Evolutionary conservation across 2,113 vertebrate genomes (phyloP), one percentile per base, ranked within the genome.

Genomic region (Suricata suricatta): DNA sequence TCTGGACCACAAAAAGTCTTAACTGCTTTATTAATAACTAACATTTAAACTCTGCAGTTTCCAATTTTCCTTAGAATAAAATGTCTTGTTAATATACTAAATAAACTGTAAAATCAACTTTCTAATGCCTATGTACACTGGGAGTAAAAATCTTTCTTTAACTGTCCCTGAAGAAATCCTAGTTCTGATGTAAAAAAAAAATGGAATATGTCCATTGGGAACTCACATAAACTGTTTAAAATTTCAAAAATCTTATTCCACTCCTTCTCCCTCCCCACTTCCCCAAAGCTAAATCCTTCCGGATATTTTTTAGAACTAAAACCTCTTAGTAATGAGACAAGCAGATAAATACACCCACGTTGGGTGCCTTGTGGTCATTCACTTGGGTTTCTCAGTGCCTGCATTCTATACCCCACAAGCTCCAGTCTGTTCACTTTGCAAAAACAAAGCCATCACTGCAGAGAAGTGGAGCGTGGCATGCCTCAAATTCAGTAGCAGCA

Each of bases 271-370:
- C 57, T 90, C 77, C 47, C 76, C 25, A 93, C 77, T 84, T 94
- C 84, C 88, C 76, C 66, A 79, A 95, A 96, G 93, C 92, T 97
- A 96, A 97, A 98, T 88, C 83, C 95, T 98, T 97, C 98, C 89
- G 80, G 97, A 94, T 98, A 98, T 83, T 98, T 98, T 97, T 97
- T 93, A 64, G 63, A 98, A 96, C 76, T 85, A 95, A 98, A 98
- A 97, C 80, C 93, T 98, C 96, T 96, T 94, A 98, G 90, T 98
- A 98, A 98, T 97, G 95, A 98, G 95, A 97, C 74, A 95, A 98
- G 94, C 47, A 86, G 97, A 98, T 98, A 97, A 96, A 98, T 71
- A 98, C 98, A 96, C 98, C 98, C 98, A 99, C 98, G 44, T 47
- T 29, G 94, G 82, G 76, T 88, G 71, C 35, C 94, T 98, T 98